phyloP scores from a whole-genome alignment of 2,113 vertebrate genomes.

The Protobothrops mucrosquamatus region DNA sequence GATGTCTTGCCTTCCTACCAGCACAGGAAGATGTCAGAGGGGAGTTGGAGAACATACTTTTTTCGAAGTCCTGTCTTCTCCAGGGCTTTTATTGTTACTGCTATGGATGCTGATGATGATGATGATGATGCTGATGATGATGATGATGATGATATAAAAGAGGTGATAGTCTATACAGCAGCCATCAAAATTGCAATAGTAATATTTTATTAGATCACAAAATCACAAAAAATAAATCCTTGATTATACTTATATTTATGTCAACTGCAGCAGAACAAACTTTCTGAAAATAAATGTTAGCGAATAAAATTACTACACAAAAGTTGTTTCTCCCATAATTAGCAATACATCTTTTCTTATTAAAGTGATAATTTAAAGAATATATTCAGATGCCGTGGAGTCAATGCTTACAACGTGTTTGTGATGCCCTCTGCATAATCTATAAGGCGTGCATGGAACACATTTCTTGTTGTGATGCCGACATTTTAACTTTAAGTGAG shows the following conservation, averaged over 20 bases:
- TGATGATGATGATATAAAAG: neutral
- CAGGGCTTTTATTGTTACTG: neutral
- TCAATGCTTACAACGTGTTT: neutral
- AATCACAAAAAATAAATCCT: neutral
- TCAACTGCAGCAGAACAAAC: neutral
- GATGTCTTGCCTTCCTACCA: neutral
- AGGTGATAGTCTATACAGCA: neutral
- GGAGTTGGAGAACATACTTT: neutral
- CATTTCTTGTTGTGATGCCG: conserved; percentile 56
- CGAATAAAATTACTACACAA: neutral
- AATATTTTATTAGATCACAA: neutral
- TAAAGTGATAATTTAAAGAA: conserved; percentile 1
- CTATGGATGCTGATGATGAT: neutral
- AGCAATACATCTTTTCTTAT: neutral
- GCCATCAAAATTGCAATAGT: neutral
- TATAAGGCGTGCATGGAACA: conserved; percentile 59
- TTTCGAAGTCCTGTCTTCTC: neutral
- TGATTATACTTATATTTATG: neutral
- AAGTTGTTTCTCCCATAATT: neutral
- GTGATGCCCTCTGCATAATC: conserved; percentile 65
- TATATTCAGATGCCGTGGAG: neutral
- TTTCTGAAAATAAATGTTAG: neutral
- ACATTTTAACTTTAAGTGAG: conserved; percentile 73
- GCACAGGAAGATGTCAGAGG: neutral
- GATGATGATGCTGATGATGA: neutral